Base-by-base conservation (phyloP, 2,113 vertebrate species). In the Aspiorhynchus laticeps region DNA sequence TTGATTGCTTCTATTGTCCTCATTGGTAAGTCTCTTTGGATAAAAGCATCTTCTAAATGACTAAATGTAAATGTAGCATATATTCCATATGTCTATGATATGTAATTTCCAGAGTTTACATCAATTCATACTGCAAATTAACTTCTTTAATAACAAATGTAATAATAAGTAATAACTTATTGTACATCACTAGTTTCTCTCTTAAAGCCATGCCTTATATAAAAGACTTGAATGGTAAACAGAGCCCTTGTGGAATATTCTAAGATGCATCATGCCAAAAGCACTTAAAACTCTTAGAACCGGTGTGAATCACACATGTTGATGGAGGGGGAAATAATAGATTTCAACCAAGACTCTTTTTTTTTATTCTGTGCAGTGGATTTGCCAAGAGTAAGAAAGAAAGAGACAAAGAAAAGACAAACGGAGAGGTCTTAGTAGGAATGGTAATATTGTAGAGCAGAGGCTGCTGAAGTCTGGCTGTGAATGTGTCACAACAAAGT, bases 321-420 rank as follows among this genome's bases (percentile, higher is more conserved):
- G 88, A 91, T 89, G 76, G 87, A 85, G 31, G 78, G 83, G 53
- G 33, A 26, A 36, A 41, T 74, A 51, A 73, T n/a, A 76, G 71
- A 63, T 56, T 81, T 9, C 36, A 28, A 3, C 7, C 24, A 63
- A 26, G 36, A 59, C 51, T 59, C 7, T 15, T 80, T 36, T 15
- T 80, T 36, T 76, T 65, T 76, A 26, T 48, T 26, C 24, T 46
- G 59, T 17, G 15, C 59, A 12, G n/a, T 21, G 38, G 88, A 93
- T 93, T 93, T 91, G 75, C 24, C n/a, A 26, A 17, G 31, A 21
- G 86, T 89, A 89, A 86, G 76, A 41, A 48, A 69, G 36, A 73
- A 41, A 87, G 84, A 92, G 83, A 77, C 75, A 59, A 77, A 84
- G 48, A 65, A 80, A 77, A 81, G 85, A 9, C 41, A 75, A 87